A percentile compares a stretch with the other conserved stretches of the same genome.
phyloP scores from a whole-genome alignment of 64 coral and sea anemone species.

The Pocillopora verrucosa region DNA sequence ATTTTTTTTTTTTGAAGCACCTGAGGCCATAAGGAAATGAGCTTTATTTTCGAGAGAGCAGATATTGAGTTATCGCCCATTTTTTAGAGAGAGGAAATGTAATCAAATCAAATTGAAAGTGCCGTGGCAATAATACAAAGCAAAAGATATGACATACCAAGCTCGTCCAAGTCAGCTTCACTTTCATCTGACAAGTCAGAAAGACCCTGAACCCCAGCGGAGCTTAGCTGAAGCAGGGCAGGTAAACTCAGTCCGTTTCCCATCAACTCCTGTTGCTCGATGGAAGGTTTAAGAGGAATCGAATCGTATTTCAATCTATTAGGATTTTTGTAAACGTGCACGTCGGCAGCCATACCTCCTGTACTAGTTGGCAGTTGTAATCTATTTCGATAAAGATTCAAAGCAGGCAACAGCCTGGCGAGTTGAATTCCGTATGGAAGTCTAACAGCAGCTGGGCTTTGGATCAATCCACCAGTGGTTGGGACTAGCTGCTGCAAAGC shows the following conservation, averaged over 20 bases:
- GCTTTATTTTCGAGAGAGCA: neutral
- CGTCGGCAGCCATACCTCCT: neutral
- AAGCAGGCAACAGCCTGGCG: slow-evolving; percentile 39
- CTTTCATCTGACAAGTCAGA: slow-evolving; percentile 11
- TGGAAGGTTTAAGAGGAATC: slow-evolving; percentile 51
- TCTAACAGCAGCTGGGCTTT: slow-evolving; percentile 41
- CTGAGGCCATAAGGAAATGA: too few species aligned
- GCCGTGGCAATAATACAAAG: neutral
- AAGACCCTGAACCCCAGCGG: neutral
- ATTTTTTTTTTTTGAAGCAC: too few species aligned
- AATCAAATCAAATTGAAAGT: neutral
- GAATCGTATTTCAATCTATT: slow-evolving; percentile 62
- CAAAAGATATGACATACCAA: slow-evolving; percentile 3
- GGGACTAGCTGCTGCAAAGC: slow-evolving; percentile 37
- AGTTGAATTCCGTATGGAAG: slow-evolving; percentile 53
- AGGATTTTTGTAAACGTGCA: slow-evolving; percentile 32
- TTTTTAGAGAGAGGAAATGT: neutral
- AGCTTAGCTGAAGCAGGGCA: slow-evolving; percentile 10
- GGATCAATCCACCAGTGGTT: slow-evolving; percentile 21
- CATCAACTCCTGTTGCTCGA: slow-evolving; percentile 13
- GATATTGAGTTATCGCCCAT: neutral
- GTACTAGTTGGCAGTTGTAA: slow-evolving; percentile 17
- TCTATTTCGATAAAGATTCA: slow-evolving; percentile 43
- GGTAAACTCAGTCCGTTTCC: slow-evolving; percentile 12
- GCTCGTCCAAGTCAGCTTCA: slow-evolving; percentile 18